These are phyloP conservation scores for Vidua macroura DNA, from an alignment of 2,113 vertebrate genomes.

Conservation along the genomic window DNA sequence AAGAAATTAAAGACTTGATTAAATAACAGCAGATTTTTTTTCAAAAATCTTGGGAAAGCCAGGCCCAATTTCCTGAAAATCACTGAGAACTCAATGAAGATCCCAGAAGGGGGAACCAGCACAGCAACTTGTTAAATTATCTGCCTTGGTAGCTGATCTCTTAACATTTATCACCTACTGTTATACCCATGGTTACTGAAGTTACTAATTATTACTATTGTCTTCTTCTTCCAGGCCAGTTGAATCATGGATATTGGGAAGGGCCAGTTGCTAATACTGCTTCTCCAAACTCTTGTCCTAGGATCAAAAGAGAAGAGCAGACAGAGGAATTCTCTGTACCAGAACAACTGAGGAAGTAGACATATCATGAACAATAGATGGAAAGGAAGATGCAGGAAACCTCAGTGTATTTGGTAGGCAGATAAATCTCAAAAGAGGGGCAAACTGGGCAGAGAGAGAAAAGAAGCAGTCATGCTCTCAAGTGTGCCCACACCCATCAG, in stretches of 20 bases:
- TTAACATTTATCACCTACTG: constrained; percentile 19
- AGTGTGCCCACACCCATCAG: not conserved
- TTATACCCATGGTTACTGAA: not conserved
- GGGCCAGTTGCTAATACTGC: not conserved
- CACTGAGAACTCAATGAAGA: not conserved
- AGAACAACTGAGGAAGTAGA: not conserved
- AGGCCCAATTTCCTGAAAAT: not conserved
- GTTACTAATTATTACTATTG: not conserved
- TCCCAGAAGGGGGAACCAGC: not conserved
- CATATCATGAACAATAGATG: not conserved
- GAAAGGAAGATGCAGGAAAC: not conserved
- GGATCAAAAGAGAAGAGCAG: not conserved
- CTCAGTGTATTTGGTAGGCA: not conserved
- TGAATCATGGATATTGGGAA: not conserved
- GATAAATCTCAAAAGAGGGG: not conserved
- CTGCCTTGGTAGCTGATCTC: not conserved
- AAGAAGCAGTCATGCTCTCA: not conserved
- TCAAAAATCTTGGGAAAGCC: not conserved
- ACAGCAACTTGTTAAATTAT: not conserved
- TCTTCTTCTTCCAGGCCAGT: not conserved
- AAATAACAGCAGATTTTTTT: not conserved
- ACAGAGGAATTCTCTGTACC: not conserved
- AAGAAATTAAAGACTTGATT: not conserved
- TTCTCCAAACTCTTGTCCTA: not conserved
- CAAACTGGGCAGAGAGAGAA: not conserved